Percentiles rank a stretch among this genome's conserved stretches.
Conservation (phyloP, 2,888 invertebrate genomes). For the Tetragnatha montana region DNA sequence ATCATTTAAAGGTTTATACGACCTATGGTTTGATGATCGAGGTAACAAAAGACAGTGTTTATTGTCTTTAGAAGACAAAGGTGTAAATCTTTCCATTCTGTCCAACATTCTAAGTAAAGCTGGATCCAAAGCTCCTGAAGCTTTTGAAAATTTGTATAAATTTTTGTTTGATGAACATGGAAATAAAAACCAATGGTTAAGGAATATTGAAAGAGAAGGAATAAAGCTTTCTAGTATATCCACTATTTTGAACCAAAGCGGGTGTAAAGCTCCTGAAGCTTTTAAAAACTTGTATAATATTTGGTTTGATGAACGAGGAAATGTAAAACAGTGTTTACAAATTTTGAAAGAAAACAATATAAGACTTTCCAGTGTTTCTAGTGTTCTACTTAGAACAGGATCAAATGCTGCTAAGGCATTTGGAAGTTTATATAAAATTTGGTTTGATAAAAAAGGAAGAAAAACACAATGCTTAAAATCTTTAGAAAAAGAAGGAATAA, state of each 20-base stretch:
- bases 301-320: constrained; percentile 6
- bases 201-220: neutral
- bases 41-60: neutral
- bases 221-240: neutral
- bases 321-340: constrained; percentile 36
- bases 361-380: neutral
- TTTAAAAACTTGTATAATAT: neutral
- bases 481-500: no score
- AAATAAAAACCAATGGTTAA: neutral
- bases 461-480: no score
- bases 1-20: neutral
- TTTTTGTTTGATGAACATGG: neutral
- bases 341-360: constrained; percentile 13
- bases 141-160: neutral
- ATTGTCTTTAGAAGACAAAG: neutral
- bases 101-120: neutral
- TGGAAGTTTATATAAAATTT: neutral
- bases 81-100: neutral
- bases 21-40: neutral
- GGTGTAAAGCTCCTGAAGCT: neutral
- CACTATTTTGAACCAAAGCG: neutral
- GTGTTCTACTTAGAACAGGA: neutral
- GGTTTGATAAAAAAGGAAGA: constrained; percentile 9
- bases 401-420: neutral
- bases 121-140: neutral